Evolutionary conservation across 1,140 invertebrate genomes (phyloP).

Genomic region (Hydropsyche tenuis): DNA sequence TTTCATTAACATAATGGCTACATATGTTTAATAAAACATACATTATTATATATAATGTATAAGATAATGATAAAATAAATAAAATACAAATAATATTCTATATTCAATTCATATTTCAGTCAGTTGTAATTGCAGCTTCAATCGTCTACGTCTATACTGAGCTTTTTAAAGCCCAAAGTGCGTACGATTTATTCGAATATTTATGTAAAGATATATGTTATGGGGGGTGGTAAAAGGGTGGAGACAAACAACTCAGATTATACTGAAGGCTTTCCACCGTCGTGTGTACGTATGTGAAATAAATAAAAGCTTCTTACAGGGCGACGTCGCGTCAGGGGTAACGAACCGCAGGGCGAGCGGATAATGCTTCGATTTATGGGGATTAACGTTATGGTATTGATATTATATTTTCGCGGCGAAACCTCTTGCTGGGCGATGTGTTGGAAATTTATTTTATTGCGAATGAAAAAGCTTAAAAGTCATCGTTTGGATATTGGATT

Average conservation of each 20-base stretch:
- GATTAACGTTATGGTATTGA: no score
- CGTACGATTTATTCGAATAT: not conserved
- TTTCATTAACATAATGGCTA: no score
- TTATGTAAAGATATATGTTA: not conserved
- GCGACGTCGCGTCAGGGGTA: constrained; percentile 7
- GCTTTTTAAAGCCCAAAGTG: constrained; percentile 21
- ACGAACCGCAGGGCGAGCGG: constrained; percentile 5
- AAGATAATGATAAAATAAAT: no score
- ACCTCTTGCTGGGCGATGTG: no score
- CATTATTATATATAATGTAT: no score
- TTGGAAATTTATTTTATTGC: no score
- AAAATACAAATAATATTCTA: no score
- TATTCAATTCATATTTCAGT: no score
- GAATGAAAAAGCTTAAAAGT: no score
- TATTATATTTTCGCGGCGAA: no score
- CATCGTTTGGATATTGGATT: no score
- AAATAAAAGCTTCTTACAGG: constrained; percentile 31
- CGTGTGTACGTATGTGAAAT: constrained; percentile 22
- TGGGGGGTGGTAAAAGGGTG: not conserved
- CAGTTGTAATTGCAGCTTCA: not conserved
- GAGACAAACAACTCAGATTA: constrained; percentile 37
- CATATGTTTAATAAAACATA: no score
- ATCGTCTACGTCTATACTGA: constrained; percentile 22
- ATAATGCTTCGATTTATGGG: constrained; percentile 18
- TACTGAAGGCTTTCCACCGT: constrained; percentile 25